Percentiles rank a stretch among this genome's conserved stretches.
phyloP scores from a whole-genome alignment of 2,888 invertebrate species.

The Ariolimax columbianus region DNA sequence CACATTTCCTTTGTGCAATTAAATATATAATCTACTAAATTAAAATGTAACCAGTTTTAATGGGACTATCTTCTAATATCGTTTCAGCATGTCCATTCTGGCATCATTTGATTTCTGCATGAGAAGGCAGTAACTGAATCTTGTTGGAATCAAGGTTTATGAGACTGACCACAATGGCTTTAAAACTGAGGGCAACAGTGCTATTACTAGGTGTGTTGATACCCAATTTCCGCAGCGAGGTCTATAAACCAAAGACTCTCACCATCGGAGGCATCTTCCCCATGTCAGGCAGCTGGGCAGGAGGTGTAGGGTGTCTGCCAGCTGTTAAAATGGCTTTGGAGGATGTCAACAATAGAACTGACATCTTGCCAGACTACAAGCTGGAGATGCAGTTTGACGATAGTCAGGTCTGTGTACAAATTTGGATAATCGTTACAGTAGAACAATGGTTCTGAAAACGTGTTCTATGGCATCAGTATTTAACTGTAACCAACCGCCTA shows the following conservation, averaged over 20 bases:
- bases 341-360: slow-evolving; percentile 93
- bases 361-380: slow-evolving; percentile 93
- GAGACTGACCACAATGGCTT: background rate
- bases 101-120: background rate
- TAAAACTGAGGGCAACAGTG: background rate
- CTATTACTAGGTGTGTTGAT: background rate
- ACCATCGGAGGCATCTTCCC: slow-evolving; percentile 94
- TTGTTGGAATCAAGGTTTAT: background rate
- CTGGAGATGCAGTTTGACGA: slow-evolving; percentile 95
- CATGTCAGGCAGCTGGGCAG: slow-evolving; percentile 98
- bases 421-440: too few relatives aligned
- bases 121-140: background rate
- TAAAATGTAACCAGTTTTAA: too few relatives aligned
- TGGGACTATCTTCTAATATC: background rate
- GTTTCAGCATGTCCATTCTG: background rate
- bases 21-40: too few relatives aligned
- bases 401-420: slow-evolving; percentile 94
- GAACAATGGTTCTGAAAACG: too few relatives aligned
- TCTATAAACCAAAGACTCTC: slow-evolving; percentile 66
- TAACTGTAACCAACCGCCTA: too few relatives aligned
- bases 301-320: slow-evolving; percentile 98
- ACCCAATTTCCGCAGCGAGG: background rate
- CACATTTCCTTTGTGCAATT: too few relatives aligned
- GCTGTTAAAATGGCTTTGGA: slow-evolving; percentile 97
- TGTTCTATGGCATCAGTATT: too few relatives aligned